Conservation (phyloP, 2,113 vertebrate species). For the Myrmophylax atrothorax region DNA sequence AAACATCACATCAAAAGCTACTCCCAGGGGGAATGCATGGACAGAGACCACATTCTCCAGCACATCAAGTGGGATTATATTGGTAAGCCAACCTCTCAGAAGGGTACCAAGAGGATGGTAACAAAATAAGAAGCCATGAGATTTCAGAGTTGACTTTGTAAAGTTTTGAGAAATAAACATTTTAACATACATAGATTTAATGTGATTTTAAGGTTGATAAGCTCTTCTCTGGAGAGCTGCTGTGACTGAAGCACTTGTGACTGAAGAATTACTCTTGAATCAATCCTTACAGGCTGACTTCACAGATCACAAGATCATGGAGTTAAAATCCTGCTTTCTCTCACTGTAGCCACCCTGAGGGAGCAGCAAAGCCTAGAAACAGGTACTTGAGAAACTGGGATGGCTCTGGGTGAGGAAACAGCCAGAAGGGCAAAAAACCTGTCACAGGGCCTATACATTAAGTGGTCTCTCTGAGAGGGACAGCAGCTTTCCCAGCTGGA, state of each 20-base stretch:
- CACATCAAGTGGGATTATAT: not conserved
- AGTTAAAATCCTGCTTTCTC: not conserved
- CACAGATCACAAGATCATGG: not conserved
- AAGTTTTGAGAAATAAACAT: conserved; percentile 1
- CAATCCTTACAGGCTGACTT: not conserved
- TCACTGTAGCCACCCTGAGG: not conserved
- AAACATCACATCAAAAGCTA: not conserved
- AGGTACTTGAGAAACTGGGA: fast-evolving
- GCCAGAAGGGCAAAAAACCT: not conserved
- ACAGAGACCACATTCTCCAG: not conserved
- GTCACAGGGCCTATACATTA: fast-evolving
- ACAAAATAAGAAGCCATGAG: not conserved
- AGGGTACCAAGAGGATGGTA: not conserved
- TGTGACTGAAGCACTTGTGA: not conserved
- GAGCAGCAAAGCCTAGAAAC: not conserved
- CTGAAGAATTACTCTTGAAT: not conserved
- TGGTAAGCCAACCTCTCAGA: not conserved
- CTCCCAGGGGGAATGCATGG: not conserved
- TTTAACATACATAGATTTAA: not conserved
- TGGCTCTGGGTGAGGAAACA: not conserved
- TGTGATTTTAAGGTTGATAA: not conserved
- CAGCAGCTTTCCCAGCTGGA: not conserved
- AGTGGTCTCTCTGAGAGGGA: not conserved
- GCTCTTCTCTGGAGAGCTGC: not conserved
- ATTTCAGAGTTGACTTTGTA: not conserved